These are phyloP conservation scores for Agriopis leucophaearia DNA, from an alignment of 2,888 invertebrate species.

Conservation along the genomic window DNA sequence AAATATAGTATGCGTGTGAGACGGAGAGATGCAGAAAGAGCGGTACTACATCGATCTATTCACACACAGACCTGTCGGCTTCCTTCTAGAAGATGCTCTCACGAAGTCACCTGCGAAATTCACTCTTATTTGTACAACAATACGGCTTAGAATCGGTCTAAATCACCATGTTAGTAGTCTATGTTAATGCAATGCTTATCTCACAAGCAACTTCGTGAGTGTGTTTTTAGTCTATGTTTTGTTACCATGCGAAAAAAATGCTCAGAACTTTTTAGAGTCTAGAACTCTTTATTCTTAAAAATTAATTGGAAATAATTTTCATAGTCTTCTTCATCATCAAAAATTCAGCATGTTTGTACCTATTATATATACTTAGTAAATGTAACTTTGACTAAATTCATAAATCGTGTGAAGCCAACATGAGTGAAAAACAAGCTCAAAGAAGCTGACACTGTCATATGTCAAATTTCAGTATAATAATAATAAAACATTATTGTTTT, in stretches of 20 bases:
- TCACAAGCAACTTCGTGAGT: conserved; percentile 83
- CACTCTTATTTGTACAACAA: conserved; percentile 63
- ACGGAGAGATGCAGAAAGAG: conserved; percentile 80
- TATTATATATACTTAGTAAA: neutral
- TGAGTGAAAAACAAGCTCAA: neutral
- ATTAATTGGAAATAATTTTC: neutral
- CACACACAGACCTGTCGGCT: conserved; percentile 82
- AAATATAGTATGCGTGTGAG: conserved; percentile 73
- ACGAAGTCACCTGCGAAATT: conserved; percentile 86
- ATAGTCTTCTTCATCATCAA: too few relatives aligned
- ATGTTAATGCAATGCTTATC: conserved; percentile 66
- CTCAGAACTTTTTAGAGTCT: neutral
- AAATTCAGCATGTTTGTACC: too few relatives aligned
- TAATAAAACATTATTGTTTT: too few relatives aligned
- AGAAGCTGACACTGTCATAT: neutral
- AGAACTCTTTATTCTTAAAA: neutral
- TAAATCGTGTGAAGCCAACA: neutral
- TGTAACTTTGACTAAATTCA: neutral
- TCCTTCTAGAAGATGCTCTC: conserved; percentile 79
- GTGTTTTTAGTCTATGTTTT: conserved; percentile 62
- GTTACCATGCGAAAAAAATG: conserved; percentile 55
- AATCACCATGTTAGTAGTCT: conserved; percentile 50
- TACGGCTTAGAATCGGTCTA: conserved; percentile 57
- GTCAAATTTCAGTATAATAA: too few relatives aligned
- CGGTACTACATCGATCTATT: conserved; percentile 84